Conservation (phyloP, 2,797 vertebrate genomes). For the Prunella strophiata region DNA sequence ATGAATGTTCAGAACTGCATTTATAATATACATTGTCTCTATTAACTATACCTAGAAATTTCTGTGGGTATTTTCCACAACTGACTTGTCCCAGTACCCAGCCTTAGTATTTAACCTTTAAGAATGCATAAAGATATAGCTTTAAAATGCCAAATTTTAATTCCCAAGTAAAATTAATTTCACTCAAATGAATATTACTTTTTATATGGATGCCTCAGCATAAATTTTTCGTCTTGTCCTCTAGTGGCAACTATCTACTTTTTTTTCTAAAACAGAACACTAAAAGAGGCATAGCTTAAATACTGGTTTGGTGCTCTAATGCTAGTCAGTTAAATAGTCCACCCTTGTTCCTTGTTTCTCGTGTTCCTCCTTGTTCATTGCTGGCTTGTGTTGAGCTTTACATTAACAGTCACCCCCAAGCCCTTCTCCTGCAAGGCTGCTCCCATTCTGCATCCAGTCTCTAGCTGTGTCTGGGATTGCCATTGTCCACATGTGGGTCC, state of each 20-base stretch:
- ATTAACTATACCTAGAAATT: neutral
- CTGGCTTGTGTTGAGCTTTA: neutral
- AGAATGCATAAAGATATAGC: neutral
- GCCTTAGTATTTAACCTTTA: neutral
- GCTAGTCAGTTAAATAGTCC: neutral
- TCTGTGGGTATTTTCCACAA: neutral
- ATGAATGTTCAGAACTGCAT: neutral
- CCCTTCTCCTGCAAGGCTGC: neutral
- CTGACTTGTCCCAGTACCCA: neutral
- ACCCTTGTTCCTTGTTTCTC: neutral
- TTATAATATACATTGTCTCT: neutral
- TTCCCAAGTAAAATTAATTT: neutral
- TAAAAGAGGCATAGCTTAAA: neutral
- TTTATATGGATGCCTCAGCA: neutral
- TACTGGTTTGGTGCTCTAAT: neutral
- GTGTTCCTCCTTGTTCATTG: neutral
- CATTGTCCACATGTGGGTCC: neutral
- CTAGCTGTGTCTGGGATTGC: neutral
- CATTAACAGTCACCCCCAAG: fast-evolving
- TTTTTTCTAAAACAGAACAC: neutral
- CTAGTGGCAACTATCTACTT: neutral
- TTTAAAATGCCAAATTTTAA: neutral
- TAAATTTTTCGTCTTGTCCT: neutral
- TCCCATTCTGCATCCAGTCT: neutral
- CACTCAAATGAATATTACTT: neutral